Base-by-base conservation (phyloP, 2,888 invertebrate genomes). In the Scelioninae gen. 1 region DNA sequence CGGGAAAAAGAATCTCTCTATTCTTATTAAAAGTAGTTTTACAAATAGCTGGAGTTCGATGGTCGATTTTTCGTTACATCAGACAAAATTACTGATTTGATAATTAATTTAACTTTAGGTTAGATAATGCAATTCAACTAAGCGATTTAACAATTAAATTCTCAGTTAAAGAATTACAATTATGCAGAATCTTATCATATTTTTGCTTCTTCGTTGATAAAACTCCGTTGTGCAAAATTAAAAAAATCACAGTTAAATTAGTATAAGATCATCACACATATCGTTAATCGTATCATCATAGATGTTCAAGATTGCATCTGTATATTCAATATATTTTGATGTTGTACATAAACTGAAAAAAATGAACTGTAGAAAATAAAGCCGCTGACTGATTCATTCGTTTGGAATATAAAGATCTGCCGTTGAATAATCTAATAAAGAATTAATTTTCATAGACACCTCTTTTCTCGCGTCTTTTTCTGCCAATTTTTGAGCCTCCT, bases 261-360 rank as follows among this genome's bases (percentile, higher is more conserved):
- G 55, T 16, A 11, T 75, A 75, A 63, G 69, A 43, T 81, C 75
- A 81, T 81, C 31, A 81, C 68, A 80, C 80, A 80, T 81, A 81
- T 81, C 81, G 75, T 81, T 75, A 75, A 43, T 74, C 66, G 47
- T 78, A 78, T 75, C 62, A 75, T 79, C 63, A 9, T 80, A 38
- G 66, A 63, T 80, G 56, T 75, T 60, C 16, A 34, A 29, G 69
- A 75, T 63, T 38, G 45, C 56, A 76, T 75, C 62, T 63, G 69
- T 80, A 75, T 75, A 81, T 69, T 13, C 45, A 55, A 62, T 74
- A 74, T 80, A 80, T 74, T 80, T 80, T 80, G 45, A 40, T 31
- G 74, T 74, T 80, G 74, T 69, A 75, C 11, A 80, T 76, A 62
- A 56, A 58, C 11, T 15, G 15, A 15, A 15, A 47, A 6, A 56